Evolutionary conservation across 2,888 invertebrate genomes (phyloP), one percentile per base, ranked within the genome.

Genomic region (Anagyrus pseudococci): DNA sequence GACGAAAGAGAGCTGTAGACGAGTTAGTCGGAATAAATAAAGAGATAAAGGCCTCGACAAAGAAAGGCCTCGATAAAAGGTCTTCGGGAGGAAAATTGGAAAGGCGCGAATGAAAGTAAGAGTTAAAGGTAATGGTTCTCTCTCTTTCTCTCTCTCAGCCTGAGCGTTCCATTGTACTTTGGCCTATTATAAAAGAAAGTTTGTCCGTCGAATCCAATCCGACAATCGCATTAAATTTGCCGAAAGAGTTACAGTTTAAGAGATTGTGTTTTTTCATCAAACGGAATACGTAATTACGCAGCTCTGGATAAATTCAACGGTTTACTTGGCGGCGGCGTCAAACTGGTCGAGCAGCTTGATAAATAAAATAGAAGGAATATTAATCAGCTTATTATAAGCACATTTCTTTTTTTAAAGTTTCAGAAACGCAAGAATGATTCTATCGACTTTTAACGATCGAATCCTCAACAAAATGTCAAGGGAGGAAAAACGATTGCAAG

Each of bases 51-150:
- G 33, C 15, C 13, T 7, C 17, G 7, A 40, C 50, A 44, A 44
- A 43, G 44, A 23, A 22, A n/a, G 15, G 7, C 17, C 49, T 26
- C 57, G 43, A 58, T 58, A 49, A 41, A 49, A 50, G 49, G 20
- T 58, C 43, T 29, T 20, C 43, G 58, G 10, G 25, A 44, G 25
- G 44, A 52, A 58, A 58, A 58, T 58, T 58, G 58, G 52, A 58
- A 58, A 50, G 58, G 37, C 43, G 44, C 52, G 22, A 50, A 58
- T 33, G 52, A 44, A 22, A 52, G 58, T 52, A 25, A 37, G 44
- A 58, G 44, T 48, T 23, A n/a, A 48, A 15, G 33, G 33, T 37
- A 37, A 37, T 37, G 33, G 8, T 8, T 37, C 8, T 29, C 4
- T 10, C 15, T 37, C 33, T 13, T 15, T 10, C 15, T 37, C 8